phyloP scores from a whole-genome alignment of 2,797 vertebrate species.

The Mormyrops boulengeri region DNA sequence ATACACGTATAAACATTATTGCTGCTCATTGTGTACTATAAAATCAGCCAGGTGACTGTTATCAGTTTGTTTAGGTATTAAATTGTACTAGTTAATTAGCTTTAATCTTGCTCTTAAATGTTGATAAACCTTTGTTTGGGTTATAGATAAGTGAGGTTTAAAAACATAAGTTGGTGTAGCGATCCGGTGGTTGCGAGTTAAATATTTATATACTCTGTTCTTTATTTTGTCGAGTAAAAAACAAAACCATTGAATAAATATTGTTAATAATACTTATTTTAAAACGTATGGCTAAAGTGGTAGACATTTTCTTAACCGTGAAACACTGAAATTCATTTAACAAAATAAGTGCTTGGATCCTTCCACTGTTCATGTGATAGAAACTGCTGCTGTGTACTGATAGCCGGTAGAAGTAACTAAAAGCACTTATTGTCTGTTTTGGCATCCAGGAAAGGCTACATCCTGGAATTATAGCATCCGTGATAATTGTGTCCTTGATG shows the following conservation, averaged over 20 bases:
- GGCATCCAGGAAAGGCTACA: constrained; percentile 46
- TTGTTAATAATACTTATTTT: neutral
- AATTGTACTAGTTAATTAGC: neutral
- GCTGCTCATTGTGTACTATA: neutral
- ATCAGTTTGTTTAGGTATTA: neutral
- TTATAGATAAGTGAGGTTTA: neutral
- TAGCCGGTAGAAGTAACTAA: neutral
- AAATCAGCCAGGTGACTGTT: neutral
- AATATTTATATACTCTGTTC: neutral
- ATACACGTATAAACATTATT: neutral
- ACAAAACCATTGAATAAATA: neutral
- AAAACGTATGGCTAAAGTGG: neutral
- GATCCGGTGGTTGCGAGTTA: neutral
- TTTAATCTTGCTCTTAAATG: neutral
- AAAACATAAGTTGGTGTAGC: neutral
- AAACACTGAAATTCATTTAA: neutral
- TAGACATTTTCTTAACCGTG: neutral
- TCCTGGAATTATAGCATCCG: constrained; percentile 57
- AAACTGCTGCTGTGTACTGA: neutral
- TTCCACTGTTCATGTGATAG: neutral
- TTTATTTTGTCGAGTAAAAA: neutral
- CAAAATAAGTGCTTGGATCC: neutral
- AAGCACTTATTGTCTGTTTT: constrained; percentile 36
- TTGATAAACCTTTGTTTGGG: neutral
- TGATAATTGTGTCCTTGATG: constrained; percentile 50